These are phyloP conservation scores for Stegophylla sp. DNA, from an alignment of 2,888 invertebrate genomes.

Conservation along the genomic window DNA sequence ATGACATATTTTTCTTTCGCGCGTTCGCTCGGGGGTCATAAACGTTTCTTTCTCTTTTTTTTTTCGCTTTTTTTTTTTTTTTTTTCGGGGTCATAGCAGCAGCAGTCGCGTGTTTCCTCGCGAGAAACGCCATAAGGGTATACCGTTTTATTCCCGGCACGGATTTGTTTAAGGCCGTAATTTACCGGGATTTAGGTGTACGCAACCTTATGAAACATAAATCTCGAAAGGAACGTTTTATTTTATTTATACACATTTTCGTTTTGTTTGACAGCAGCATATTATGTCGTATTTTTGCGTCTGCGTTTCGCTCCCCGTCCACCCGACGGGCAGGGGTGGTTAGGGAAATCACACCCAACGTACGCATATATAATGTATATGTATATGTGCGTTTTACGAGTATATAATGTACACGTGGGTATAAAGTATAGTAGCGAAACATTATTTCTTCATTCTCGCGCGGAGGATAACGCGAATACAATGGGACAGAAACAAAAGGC, in stretches of 20 bases:
- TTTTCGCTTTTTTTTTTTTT: too few relatives aligned
- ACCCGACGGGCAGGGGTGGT: too few relatives aligned
- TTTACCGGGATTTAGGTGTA: slow-evolving; percentile 5
- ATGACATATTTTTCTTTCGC: neutral
- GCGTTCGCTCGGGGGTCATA: too few relatives aligned
- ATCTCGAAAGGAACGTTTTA: slow-evolving; percentile 2
- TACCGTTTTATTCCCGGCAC: slow-evolving; percentile 23
- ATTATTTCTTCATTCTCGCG: too few relatives aligned
- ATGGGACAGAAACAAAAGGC: too few relatives aligned
- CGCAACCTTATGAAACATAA: slow-evolving; percentile 33
- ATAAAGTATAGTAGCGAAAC: neutral
- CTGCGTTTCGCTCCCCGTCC: neutral
- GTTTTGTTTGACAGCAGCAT: slow-evolving; percentile 25
- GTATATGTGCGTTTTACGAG: neutral
- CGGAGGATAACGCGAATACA: too few relatives aligned
- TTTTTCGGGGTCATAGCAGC: neutral
- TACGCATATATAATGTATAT: neutral
- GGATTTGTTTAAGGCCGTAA: slow-evolving; percentile 35
- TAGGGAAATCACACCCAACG: neutral
- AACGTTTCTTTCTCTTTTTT: too few relatives aligned
- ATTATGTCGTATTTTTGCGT: neutral
- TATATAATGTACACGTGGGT: neutral
- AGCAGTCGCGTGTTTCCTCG: neutral
- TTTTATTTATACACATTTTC: slow-evolving; percentile 16
- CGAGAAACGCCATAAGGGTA: neutral